Evolutionary conservation across 2,888 invertebrate genomes (phyloP).

Genomic region (Nemotelus pantherinus): DNA sequence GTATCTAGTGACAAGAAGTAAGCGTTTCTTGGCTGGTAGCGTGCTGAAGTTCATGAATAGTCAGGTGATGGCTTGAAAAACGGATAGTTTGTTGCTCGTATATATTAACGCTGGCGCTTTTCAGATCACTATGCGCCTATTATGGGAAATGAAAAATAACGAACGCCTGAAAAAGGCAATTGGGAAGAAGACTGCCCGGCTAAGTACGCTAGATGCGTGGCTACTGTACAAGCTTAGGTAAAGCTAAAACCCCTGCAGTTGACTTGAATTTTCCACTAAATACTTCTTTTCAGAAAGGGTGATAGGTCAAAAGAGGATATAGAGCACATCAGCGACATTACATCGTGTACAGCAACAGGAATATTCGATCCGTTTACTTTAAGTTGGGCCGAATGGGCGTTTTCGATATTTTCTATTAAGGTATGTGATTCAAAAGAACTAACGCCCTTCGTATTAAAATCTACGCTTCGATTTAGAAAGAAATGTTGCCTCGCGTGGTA

Average conservation of each 20-base stretch:
- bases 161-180: slow-evolving; percentile 74
- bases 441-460: background rate
- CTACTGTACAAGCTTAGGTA: slow-evolving; percentile 80
- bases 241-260: background rate
- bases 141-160: slow-evolving; percentile 82
- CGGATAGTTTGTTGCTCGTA: background rate
- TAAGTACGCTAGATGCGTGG: slow-evolving; percentile 95
- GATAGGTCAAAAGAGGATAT: slow-evolving; percentile 54
- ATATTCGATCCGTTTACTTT: slow-evolving; percentile 92
- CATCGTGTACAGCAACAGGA: slow-evolving; percentile 90
- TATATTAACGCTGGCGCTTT: slow-evolving; percentile 29
- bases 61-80: slow-evolving; percentile 70
- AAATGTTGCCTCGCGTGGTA: slow-evolving; percentile 82
- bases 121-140: slow-evolving; percentile 79
- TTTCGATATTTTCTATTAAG: slow-evolving; percentile 46
- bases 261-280: background rate
- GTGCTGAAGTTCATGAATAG: slow-evolving; percentile 85
- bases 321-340: slow-evolving; percentile 85
- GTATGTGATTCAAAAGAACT: slow-evolving; percentile 30
- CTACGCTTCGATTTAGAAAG: slow-evolving; percentile 65
- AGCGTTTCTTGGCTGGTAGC: slow-evolving; percentile 85
- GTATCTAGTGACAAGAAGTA: slow-evolving; percentile 80
- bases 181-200: slow-evolving; percentile 73
- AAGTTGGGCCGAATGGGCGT: slow-evolving; percentile 74
- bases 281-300: slow-evolving; percentile 55